phyloP scores from a whole-genome alignment of 2,797 vertebrate species.

The Aphelocoma californica region DNA sequence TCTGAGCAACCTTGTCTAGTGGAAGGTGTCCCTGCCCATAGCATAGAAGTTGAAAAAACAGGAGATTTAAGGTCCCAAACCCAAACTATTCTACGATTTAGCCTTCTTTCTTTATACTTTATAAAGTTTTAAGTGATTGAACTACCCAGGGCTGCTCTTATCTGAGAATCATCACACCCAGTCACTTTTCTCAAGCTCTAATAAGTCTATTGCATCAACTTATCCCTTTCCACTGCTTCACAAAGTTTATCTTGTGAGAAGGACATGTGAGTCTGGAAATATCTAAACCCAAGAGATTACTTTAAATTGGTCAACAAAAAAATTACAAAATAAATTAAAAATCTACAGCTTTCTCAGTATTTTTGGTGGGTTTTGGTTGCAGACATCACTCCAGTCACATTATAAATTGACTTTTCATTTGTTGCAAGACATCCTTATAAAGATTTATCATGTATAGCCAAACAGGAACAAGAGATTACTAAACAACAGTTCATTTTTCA shows the following conservation, averaged over 20 bases:
- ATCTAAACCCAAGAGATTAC: background rate
- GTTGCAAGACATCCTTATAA: background rate
- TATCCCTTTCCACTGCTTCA: background rate
- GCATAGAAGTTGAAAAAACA: background rate
- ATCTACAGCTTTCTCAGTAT: background rate
- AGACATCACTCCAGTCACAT: background rate
- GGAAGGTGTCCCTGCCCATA: background rate
- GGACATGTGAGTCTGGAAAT: background rate
- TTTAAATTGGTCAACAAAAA: background rate
- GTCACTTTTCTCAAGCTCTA: background rate
- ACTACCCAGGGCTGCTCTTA: background rate
- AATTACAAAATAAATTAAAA: background rate
- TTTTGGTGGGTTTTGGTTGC: background rate
- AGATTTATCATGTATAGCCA: background rate
- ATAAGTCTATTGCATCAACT: background rate
- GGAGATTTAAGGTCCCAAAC: background rate
- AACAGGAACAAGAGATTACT: conserved; percentile 6
- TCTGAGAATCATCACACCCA: background rate
- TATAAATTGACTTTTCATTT: background rate
- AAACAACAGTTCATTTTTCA: conserved; percentile 38
- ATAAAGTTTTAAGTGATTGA: background rate
- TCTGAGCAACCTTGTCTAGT: background rate
- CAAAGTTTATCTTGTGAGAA: background rate
- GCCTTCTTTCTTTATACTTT: background rate
- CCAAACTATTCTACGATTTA: background rate